Percentiles rank a stretch among this genome's conserved stretches.
Evolutionary conservation across 2,888 invertebrate genomes (phyloP).

Genomic region (Acanthoscelides obtectus): DNA sequence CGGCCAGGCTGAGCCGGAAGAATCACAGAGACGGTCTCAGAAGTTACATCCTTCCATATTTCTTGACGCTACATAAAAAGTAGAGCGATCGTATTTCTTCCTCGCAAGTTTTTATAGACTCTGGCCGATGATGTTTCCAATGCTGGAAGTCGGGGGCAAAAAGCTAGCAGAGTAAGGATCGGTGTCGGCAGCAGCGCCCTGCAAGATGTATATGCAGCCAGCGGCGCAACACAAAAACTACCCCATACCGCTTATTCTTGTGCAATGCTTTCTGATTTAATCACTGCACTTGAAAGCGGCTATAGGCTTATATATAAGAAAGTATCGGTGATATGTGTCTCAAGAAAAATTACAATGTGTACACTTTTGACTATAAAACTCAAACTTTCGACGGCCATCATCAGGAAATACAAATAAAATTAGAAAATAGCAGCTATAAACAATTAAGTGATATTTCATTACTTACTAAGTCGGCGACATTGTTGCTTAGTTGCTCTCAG

Average conservation of each 20-base stretch:
- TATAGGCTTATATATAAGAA: no score
- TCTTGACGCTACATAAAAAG: neutral
- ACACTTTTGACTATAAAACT: no score
- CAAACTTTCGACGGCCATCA: no score
- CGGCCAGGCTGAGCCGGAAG: no score
- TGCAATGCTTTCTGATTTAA: neutral
- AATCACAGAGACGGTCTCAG: no score
- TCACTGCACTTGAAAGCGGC: neutral
- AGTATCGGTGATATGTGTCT: no score
- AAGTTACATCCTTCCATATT: neutral
- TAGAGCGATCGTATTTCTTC: neutral
- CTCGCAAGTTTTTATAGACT: neutral
- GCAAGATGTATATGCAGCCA: neutral
- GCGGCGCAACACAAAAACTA: neutral
- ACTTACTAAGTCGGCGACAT: no score
- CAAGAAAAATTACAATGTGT: no score
- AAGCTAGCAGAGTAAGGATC: neutral
- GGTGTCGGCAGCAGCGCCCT: neutral
- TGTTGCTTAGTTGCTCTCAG: no score
- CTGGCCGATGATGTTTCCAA: neutral
- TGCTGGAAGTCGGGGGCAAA: neutral
- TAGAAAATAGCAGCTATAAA: no score
- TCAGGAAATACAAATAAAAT: no score
- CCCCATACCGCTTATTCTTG: neutral
- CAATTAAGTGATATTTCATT: no score